Conservation (phyloP, 2,113 vertebrate genomes). For the Charina bottae region DNA sequence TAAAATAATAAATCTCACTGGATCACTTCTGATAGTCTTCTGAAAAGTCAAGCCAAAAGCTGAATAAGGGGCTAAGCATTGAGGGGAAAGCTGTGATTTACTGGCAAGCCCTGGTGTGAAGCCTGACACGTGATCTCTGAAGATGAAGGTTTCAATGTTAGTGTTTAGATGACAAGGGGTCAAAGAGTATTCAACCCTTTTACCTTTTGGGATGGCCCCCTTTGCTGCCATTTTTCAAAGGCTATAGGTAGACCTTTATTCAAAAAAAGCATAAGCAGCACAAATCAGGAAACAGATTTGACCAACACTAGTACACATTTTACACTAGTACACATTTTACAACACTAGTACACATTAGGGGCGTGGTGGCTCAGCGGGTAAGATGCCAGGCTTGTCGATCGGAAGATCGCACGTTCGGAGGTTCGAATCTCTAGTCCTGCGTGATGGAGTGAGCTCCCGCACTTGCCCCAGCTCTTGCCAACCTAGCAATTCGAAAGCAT, state of each 20-base stretch:
- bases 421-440: too few relatives aligned
- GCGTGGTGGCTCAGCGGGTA: too few relatives aligned
- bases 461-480: too few relatives aligned
- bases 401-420: too few relatives aligned
- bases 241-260: background rate
- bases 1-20: too few relatives aligned
- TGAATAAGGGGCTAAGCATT: background rate
- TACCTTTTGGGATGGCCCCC: background rate
- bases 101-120: background rate
- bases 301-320: background rate
- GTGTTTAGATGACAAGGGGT: background rate
- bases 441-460: too few relatives aligned
- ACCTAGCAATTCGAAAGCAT: too few relatives aligned
- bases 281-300: background rate
- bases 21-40: background rate
- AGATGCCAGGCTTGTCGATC: too few relatives aligned
- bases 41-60: background rate
- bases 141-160: background rate
- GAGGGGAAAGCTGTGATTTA: background rate
- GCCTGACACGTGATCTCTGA: background rate
- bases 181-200: background rate
- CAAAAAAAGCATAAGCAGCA: background rate
- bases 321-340: too few relatives aligned
- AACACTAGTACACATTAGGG: too few relatives aligned
- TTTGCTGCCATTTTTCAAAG: background rate